Base-by-base conservation (phyloP, 2,797 vertebrate species). In the Spondyliosoma cantharus region DNA sequence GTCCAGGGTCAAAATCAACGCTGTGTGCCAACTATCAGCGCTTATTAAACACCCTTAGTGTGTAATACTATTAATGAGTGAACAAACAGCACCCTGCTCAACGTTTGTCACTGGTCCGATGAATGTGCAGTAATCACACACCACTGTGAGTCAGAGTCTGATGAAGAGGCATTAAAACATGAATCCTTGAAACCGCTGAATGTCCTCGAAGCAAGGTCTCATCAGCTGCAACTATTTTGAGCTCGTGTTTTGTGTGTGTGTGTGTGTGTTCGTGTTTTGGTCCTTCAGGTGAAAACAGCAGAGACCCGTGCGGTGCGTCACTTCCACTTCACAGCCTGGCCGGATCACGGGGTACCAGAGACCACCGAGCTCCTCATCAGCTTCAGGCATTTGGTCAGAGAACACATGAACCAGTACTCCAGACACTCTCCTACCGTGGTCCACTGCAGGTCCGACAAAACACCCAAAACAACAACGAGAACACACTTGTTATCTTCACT, bases 301-400 rank as follows among this genome's bases (percentile, higher is more conserved):
- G 96, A 98, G 90, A 96, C 93, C 50, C 97, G 96, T 42, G 81
- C 88, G 0, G 89, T 98, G 73, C 95, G 96, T 11, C 98, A 99
- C 29, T 99, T 99, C 93, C 98, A 99, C 84, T 99, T 98, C 89
- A 99, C 97, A 2, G 97, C 97, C 57, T 99, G 98, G 98, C 98
- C 98, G 0, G 98, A 99, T 91, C 98, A 99, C 0, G 96, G 97
- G 0, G 98, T 99, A 20, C 97, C 98, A 0, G 95, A 97, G 87
- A 96, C 96, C 89, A 98, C 98, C 0, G 96, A 97, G 79, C 95
- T 98, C 45, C 97, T 99, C 63, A 97, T 99, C 91, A 96, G 95
- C 89, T 99, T 99, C 49, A 95, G 98, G 82, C 96, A 98, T 88
- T 91, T 99, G 64, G 96, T 99, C 72, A 93, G 97, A 24, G 96